Percentiles rank a stretch among this genome's conserved stretches.
Conservation (phyloP, 2,113 vertebrate species). For the Upupa epops region DNA sequence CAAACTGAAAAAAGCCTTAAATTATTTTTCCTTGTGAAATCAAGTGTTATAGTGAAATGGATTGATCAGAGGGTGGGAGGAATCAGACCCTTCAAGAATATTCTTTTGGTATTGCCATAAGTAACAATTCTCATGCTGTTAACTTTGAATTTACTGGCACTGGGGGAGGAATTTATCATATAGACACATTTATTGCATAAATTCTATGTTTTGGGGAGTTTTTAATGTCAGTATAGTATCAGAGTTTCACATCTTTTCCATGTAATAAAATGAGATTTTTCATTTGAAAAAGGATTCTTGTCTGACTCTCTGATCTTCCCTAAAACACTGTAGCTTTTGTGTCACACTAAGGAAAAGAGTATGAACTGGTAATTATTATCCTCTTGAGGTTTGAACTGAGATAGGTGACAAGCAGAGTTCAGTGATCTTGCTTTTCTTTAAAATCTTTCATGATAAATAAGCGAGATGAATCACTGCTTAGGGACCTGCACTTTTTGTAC, state of each 20-base stretch:
- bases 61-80: background rate
- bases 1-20: background rate
- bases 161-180: background rate
- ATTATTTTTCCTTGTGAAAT: background rate
- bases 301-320: background rate
- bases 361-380: background rate
- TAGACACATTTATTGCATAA: background rate
- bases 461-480: background rate
- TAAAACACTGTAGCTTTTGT: background rate
- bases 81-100: background rate
- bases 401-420: rapidly evolving
- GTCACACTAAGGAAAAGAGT: background rate
- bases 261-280: background rate
- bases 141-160: background rate
- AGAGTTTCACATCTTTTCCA: background rate
- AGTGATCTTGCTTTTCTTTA: background rate
- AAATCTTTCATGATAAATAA: background rate
- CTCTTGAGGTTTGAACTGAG: background rate
- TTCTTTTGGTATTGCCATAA: background rate
- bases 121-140: rapidly evolving
- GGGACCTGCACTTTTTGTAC: background rate
- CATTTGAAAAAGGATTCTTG: background rate
- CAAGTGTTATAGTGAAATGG: background rate
- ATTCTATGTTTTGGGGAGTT: background rate
- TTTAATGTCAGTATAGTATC: background rate